Evolutionary conservation across 2,797 vertebrate genomes (phyloP), one percentile per base, ranked within the genome.

Genomic region (Myotis findleyi): DNA sequence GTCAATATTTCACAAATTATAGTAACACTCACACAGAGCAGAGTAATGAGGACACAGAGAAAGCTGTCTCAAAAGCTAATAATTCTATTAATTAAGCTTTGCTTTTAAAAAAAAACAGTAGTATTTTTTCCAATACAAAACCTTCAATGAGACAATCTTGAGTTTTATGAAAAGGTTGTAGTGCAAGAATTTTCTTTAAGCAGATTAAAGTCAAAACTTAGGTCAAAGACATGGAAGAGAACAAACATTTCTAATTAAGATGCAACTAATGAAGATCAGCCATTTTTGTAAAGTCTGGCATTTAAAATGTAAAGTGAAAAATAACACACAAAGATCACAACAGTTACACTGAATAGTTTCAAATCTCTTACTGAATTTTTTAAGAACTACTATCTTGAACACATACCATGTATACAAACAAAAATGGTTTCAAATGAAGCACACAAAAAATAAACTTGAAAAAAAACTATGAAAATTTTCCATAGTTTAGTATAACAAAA

Each of bases 161-260:
- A 85, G 86, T 97, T 97, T 95, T 93, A 91, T 95, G 95, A 97
- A 97, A 95, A 94, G 89, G 84, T 51, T 96, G 89, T 95, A 97
- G 95, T 97, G 97, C 97, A 97, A 97, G 94, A 88, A 93, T 91
- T 96, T 97, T 94, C 91, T 96, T 97, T 90, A 95, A 93, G 79
- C 62, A 87, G 71, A 95, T 76, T 93, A 94, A 95, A 89, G 93
- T 86, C 49, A 93, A 89, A 96, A 97, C 90, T 88, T 82, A 83
- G 85, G 91, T 94, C 82, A 88, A 96, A 96, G 76, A 96, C 33
- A 86, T 55, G 47, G 75, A 73, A 80, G 88, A 96, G 62, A 95
- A 92, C 38, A 91, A 95, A 96, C 18, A 9, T 84, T 94, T 82
- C 89, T 91, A 89, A 95, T 87, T 95, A 95, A 95, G 86, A 96